Evolutionary conservation across 2,888 invertebrate species (phyloP).

Genomic region (Ptychoptera albimana): DNA sequence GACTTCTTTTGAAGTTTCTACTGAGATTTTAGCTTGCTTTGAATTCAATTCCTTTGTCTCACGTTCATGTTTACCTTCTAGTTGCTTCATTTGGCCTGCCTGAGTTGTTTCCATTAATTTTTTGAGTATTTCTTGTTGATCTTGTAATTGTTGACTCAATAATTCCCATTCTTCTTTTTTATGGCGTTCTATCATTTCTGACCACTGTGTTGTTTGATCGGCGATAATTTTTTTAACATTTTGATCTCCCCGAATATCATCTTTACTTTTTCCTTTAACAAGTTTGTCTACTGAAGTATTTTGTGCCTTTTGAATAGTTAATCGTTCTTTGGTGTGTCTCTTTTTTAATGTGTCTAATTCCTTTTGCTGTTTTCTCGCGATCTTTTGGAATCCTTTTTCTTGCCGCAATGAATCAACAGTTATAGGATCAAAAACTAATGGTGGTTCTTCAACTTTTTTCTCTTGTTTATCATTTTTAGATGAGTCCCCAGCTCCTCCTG

Average conservation of each 20-base stretch:
- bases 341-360: constrained; percentile 85
- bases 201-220: constrained; percentile 92
- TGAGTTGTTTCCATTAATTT: constrained; percentile 74
- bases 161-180: constrained; percentile 71
- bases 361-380: constrained; percentile 89
- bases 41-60: constrained; percentile 93
- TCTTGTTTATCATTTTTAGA: constrained; percentile 57
- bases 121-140: constrained; percentile 55
- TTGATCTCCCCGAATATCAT: constrained; percentile 62
- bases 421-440: constrained; percentile 76
- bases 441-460: constrained; percentile 43
- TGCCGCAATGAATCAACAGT: constrained; percentile 72
- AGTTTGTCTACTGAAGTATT: constrained; percentile 84
- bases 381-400: constrained; percentile 86
- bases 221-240: constrained; percentile 67
- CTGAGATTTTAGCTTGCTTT: constrained; percentile 88
- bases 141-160: constrained; percentile 65
- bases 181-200: constrained; percentile 71
- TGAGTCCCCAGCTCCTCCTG: constrained; percentile 45
- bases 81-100: constrained; percentile 69
- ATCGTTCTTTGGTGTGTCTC: constrained; percentile 83
- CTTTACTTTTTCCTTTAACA: constrained; percentile 83
- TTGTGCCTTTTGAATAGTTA: constrained; percentile 79
- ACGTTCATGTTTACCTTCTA: constrained; percentile 78
- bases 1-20: constrained; percentile 93